Conservation (phyloP, 2,113 vertebrate species). For the Trochalopteron elliotii region DNA sequence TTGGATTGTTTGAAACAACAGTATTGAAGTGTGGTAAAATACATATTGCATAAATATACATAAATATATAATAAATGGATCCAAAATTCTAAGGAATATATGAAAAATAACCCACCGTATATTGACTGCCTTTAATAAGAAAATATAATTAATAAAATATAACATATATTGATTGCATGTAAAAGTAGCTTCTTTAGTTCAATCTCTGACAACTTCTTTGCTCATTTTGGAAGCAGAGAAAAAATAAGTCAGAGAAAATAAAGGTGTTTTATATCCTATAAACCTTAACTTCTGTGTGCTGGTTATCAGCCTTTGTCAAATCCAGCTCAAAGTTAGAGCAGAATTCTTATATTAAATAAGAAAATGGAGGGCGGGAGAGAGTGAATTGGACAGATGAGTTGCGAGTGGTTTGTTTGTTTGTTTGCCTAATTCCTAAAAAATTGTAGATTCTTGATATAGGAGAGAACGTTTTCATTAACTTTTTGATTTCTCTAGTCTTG, state of each 20-base stretch:
- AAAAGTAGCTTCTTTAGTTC: background rate
- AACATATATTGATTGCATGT: background rate
- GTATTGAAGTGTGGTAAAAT: background rate
- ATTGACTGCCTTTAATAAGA: background rate
- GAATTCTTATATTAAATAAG: background rate
- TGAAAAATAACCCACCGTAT: background rate
- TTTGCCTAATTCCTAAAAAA: background rate
- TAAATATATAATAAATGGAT: background rate
- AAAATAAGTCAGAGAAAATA: background rate
- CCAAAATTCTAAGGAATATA: background rate
- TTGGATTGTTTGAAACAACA: background rate
- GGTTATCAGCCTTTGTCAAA: background rate
- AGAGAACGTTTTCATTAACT: background rate
- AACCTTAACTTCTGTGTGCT: background rate
- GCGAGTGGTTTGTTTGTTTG: background rate
- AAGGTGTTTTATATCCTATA: background rate
- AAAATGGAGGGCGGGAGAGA: rapidly evolving
- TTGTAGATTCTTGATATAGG: background rate
- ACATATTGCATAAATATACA: background rate
- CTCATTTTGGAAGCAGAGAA: background rate
- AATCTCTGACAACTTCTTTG: background rate
- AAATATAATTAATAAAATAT: background rate
- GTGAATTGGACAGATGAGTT: background rate
- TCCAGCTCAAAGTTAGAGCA: background rate
- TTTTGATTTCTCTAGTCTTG: background rate